Evolutionary conservation across 2,888 invertebrate species (phyloP).

Genomic region (Oxystoma pomonae): DNA sequence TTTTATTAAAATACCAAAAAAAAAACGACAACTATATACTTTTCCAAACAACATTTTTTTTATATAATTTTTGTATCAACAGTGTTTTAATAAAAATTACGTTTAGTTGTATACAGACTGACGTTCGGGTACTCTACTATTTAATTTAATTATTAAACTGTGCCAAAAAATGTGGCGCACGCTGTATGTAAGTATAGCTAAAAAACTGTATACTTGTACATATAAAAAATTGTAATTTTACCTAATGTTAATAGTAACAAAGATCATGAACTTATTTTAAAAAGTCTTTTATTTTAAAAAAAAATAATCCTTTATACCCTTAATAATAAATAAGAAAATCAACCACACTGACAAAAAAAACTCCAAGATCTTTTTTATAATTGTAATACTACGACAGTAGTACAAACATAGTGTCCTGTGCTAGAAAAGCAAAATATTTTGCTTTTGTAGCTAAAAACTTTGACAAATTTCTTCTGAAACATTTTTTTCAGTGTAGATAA

Average conservation of each 20-base stretch:
- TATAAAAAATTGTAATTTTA: slow-evolving; percentile 43
- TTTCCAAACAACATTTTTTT: background rate
- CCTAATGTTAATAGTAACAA: slow-evolving; percentile 42
- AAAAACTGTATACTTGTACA: slow-evolving; percentile 45
- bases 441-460: too few relatives aligned
- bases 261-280: slow-evolving; percentile 2
- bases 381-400: too few relatives aligned
- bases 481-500: too few relatives aligned
- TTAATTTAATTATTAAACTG: slow-evolving; percentile 11
- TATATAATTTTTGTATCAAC: background rate
- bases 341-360: too few relatives aligned
- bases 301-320: too few relatives aligned
- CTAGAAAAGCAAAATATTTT: too few relatives aligned
- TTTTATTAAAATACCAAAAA: background rate
- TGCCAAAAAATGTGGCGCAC: slow-evolving; percentile 41
- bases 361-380: too few relatives aligned
- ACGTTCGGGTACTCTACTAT: background rate
- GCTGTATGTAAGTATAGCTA: slow-evolving; percentile 25
- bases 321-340: too few relatives aligned
- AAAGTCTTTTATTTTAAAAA: background rate
- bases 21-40: too few relatives aligned
- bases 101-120: background rate
- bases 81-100: background rate
- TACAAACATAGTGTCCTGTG: too few relatives aligned
- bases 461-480: too few relatives aligned